Evolutionary conservation across 2,888 invertebrate genomes (phyloP).

Genomic region (Pseudococcus jackbeardsleyi): DNA sequence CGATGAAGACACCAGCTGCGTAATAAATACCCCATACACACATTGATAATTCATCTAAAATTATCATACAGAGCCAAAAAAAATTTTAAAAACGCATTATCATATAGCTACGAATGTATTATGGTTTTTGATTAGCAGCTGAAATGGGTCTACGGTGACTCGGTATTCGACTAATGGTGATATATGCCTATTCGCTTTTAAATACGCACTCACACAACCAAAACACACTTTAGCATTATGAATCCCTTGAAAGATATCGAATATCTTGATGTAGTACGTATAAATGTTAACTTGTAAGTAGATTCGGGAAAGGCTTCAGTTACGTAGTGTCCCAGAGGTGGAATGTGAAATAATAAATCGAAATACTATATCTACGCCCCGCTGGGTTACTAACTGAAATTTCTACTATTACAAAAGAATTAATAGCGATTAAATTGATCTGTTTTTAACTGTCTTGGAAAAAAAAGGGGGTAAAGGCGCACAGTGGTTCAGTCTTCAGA

Average conservation of each 20-base stretch:
- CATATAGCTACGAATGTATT: neutral
- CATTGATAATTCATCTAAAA: too few species aligned
- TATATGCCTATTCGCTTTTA: neutral
- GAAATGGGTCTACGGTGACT: neutral
- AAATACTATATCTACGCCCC: slow-evolving; percentile 40
- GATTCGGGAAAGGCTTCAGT: slow-evolving; percentile 30
- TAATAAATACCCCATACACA: too few species aligned
- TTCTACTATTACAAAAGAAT: slow-evolving; percentile 47
- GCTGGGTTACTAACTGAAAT: slow-evolving; percentile 38
- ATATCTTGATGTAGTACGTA: slow-evolving; percentile 21
- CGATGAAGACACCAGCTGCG: too few species aligned
- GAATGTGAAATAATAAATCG: slow-evolving; percentile 46
- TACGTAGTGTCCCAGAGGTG: slow-evolving; percentile 30
- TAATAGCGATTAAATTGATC: slow-evolving; percentile 45
- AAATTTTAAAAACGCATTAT: too few species aligned
- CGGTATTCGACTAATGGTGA: neutral
- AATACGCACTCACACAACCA: neutral
- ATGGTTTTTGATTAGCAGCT: slow-evolving; percentile 35
- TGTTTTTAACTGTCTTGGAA: slow-evolving; percentile 1
- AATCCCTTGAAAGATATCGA: slow-evolving; percentile 46
- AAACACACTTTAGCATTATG: neutral
- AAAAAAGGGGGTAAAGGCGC: neutral
- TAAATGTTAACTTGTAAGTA: neutral
- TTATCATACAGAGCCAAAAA: too few species aligned
- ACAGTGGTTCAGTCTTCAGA: neutral